phyloP scores from a whole-genome alignment of 2,797 vertebrate genomes.

The Trematomus bernacchii region DNA sequence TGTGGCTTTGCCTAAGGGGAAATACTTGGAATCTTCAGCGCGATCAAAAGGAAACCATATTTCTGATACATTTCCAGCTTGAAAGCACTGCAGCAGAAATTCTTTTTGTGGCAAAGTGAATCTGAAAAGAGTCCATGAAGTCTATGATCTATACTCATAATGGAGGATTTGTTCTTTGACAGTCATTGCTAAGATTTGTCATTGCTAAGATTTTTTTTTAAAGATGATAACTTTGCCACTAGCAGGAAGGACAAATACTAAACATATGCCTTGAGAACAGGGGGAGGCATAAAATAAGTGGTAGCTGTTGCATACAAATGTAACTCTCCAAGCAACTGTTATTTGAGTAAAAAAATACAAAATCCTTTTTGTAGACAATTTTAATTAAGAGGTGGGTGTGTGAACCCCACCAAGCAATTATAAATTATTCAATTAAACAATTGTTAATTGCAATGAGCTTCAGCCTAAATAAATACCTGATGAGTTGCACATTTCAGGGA shows the following conservation, averaged over 20 bases:
- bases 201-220: constrained; percentile 12
- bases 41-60: constrained; percentile 71
- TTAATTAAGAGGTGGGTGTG: constrained; percentile 30
- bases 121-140: constrained; percentile 47
- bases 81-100: constrained; percentile 52
- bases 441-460: constrained; percentile 55
- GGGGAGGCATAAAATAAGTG: background rate
- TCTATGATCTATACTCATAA: constrained; percentile 26
- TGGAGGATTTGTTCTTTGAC: constrained; percentile 20
- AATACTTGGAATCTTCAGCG: constrained; percentile 51
- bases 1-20: constrained; percentile 72
- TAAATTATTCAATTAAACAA: constrained; percentile 61
- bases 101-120: constrained; percentile 54
- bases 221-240: constrained; percentile 14
- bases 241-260: background rate
- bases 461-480: constrained; percentile 50
- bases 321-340: background rate
- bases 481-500: constrained; percentile 45
- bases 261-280: constrained; percentile 3
- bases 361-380: constrained; percentile 25
- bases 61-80: constrained; percentile 63
- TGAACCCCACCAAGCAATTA: constrained; percentile 53
- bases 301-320: background rate
- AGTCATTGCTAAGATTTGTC: background rate
- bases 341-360: background rate